A percentile compares a stretch with the other conserved stretches of the same genome.
Conservation (phyloP, 2,888 invertebrate genomes). For the Agapostemon virescens region DNA sequence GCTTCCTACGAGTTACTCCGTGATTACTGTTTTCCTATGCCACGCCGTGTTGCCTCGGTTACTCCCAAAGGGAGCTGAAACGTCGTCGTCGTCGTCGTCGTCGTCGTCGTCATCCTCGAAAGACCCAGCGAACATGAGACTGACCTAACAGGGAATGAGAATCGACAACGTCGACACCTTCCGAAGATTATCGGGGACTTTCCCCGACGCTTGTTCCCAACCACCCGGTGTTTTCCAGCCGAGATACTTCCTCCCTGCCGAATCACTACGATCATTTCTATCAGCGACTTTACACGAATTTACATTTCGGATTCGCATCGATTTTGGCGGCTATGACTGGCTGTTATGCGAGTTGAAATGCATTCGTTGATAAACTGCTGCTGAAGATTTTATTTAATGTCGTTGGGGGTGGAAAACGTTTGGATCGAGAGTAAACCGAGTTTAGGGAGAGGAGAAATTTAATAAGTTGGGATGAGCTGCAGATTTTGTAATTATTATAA, state of each 20-base stretch:
- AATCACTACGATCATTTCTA: not conserved
- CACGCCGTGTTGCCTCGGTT: constrained; percentile 61
- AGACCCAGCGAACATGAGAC: constrained; percentile 37
- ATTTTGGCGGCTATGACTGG: too few species aligned
- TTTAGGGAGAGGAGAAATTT: too few species aligned
- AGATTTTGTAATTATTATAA: too few species aligned
- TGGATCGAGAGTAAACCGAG: too few species aligned
- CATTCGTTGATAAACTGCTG: too few species aligned
- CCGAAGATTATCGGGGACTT: constrained; percentile 14
- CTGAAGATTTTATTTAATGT: too few species aligned
- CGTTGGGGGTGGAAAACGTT: too few species aligned
- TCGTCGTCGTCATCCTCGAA: constrained; percentile 37
- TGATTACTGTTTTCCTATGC: constrained; percentile 78
- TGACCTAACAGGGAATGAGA: constrained; percentile 52
- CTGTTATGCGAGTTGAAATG: too few species aligned
- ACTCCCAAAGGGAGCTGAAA: constrained; percentile 65
- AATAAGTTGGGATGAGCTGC: too few species aligned
- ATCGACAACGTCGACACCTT: constrained; percentile 31
- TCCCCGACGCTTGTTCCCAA: not conserved
- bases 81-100: constrained; percentile 21
- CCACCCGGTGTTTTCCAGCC: not conserved
- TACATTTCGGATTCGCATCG: too few species aligned
- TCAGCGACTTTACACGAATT: too few species aligned
- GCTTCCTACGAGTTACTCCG: constrained; percentile 66
- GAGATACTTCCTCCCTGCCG: constrained; percentile 7